Evolutionary conservation across 2,797 vertebrate species (phyloP), one percentile per base, ranked within the genome.

Genomic region (Mormyrops attenuatus): DNA sequence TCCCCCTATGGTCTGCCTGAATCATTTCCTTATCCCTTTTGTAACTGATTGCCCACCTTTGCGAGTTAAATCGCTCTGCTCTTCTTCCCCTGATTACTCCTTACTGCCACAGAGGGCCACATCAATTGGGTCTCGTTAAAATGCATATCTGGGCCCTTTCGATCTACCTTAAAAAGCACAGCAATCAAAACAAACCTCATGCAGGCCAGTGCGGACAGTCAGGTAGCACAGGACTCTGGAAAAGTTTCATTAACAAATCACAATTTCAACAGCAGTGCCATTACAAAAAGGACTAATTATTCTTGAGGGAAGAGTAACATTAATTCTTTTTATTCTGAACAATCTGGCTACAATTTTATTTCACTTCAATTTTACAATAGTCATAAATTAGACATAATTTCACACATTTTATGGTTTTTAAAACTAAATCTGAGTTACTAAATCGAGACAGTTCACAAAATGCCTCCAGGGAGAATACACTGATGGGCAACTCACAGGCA

Each of bases 81-180:
- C 93, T 94, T 94, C 92, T 88, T 94, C 93, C 95, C 93, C 94
- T 96, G 96, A 97, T 96, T 96, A 96, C 96, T 95, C 96, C 95
- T 96, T 95, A 95, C 94, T 91, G 92, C 95, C 93, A 93, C 94
- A 94, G 93, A 93, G 92, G 94, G 94, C 93, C 94, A 92, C 94
- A 95, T 94, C 94, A 94, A 93, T 93, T 91, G 91, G 93, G 91
- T 93, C 94, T 94, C 92, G 94, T 96, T 96, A 95, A 95, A 96
- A 96, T 95, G 94, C 94, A 94, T 94, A 93, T 93, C 93, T 92
- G 92, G 85, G 94, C 94, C 93, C 77, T 92, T 93, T 92, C 92
- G 93, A 93, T 57, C 87, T 60, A 88, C 91, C 92, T 92, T 93
- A 93, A 95, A 94, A 94, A 92, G 93, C 73, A 77, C 91, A 91